Percentiles rank a stretch among this genome's conserved stretches.
Conservation (phyloP, 2,797 vertebrate species). For the Sebastes hopkinsi region DNA sequence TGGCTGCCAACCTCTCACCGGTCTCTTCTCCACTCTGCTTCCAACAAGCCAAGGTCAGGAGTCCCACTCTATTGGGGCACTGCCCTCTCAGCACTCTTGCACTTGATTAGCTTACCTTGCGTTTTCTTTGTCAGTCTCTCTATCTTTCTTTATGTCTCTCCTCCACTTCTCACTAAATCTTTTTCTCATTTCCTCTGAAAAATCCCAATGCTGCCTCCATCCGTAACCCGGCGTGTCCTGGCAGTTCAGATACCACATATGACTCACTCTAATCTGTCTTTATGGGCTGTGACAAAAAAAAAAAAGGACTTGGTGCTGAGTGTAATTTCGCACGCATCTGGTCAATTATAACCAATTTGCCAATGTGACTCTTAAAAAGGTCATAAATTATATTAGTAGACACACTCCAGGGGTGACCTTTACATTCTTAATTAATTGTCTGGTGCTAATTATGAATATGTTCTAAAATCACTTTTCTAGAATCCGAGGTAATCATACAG, state of each 20-base stretch:
- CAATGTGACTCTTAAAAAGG: constrained; percentile 34
- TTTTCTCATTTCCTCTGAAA: constrained; percentile 47
- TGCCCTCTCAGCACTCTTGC: constrained; percentile 64
- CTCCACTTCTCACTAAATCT: constrained; percentile 26
- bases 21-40: constrained; percentile 25
- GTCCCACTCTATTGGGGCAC: constrained; percentile 44
- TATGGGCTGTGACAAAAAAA: constrained; percentile 9
- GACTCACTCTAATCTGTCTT: constrained; percentile 37
- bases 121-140: constrained; percentile 56
- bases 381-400: constrained; percentile 48
- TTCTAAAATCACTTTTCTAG: constrained; percentile 18
- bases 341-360: constrained; percentile 43
- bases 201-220: neutral
- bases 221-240: neutral
- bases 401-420: constrained; percentile 46
- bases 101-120: constrained; percentile 64
- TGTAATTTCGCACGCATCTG: constrained; percentile 5
- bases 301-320: neutral
- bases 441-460: constrained; percentile 39
- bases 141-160: constrained; percentile 40
- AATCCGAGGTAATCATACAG: constrained; percentile 8
- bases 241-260: neutral
- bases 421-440: constrained; percentile 38
- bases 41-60: constrained; percentile 67
- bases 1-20: constrained; percentile 15